phyloP scores from a whole-genome alignment of 1,140 invertebrate genomes.

The Monochamus saltuarius region DNA sequence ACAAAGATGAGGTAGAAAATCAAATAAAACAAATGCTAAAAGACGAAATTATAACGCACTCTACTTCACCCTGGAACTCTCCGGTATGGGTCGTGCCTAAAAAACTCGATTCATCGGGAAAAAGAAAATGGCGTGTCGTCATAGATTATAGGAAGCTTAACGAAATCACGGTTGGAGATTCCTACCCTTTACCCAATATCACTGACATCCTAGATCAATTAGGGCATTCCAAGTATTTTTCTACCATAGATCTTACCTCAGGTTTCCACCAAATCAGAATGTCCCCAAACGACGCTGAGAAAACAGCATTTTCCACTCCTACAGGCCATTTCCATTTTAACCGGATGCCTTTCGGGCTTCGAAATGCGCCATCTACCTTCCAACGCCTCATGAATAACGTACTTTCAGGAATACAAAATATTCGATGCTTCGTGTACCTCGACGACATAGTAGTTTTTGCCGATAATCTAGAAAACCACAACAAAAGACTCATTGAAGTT shows the following conservation, averaged over 20 bases:
- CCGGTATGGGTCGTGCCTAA: constrained; percentile 41
- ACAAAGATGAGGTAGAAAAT: constrained; percentile 44
- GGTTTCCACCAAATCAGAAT: constrained; percentile 24
- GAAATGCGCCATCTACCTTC: constrained; percentile 46
- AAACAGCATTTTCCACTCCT: constrained; percentile 16
- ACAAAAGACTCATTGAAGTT: constrained; percentile 7
- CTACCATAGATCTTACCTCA: constrained; percentile 47
- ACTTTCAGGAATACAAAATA: constrained; percentile 23
- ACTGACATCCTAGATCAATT: constrained; percentile 53
- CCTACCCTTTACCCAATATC: constrained; percentile 57
- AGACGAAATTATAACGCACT: constrained; percentile 37
- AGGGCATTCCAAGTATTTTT: constrained; percentile 47
- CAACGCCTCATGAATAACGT: constrained; percentile 40
- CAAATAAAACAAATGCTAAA: constrained; percentile 46
- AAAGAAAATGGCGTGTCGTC: constrained; percentile 46
- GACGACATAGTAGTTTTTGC: constrained; percentile 28
- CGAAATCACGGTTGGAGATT: constrained; percentile 43
- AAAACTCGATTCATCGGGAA: constrained; percentile 34
- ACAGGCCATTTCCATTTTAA: constrained; percentile 34
- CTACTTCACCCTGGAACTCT: constrained; percentile 34
- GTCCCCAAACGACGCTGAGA: constrained; percentile 11
- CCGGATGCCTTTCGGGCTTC: constrained; percentile 51
- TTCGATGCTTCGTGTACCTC: constrained; percentile 25
- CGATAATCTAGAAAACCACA: constrained; percentile 19
- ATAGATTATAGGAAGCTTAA: constrained; percentile 49